Evolutionary conservation across 2,888 invertebrate genomes (phyloP).

Genomic region (Drosophila austrosaltans): DNA sequence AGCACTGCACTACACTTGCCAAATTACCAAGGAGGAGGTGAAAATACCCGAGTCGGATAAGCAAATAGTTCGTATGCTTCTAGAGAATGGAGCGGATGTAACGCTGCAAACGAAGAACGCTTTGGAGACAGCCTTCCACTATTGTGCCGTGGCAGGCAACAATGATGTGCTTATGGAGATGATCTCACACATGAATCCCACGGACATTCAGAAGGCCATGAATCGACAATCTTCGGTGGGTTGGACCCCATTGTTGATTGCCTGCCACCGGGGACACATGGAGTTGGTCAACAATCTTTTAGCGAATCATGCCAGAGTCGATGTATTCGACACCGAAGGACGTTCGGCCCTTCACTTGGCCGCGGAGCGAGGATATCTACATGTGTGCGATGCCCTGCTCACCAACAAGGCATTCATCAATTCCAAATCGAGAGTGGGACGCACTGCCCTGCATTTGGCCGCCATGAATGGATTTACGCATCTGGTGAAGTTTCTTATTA

Average conservation of each 20-base stretch:
- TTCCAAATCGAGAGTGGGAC: constrained; percentile 97
- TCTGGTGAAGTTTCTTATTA: constrained; percentile 94
- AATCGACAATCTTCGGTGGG: constrained; percentile 97
- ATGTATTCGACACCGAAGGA: constrained; percentile 98
- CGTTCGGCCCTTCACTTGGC: constrained; percentile 97
- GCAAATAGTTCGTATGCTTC: constrained; percentile 94
- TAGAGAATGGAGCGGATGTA: constrained; percentile 96
- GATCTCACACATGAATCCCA: constrained; percentile 94
- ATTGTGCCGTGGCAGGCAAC: constrained; percentile 97
- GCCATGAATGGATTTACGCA: constrained; percentile 98
- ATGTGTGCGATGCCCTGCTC: constrained; percentile 94
- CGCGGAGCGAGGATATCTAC: constrained; percentile 95
- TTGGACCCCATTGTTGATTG: constrained; percentile 98
- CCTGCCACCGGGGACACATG: constrained; percentile 97
- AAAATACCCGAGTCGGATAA: constrained; percentile 89
- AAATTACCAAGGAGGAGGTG: constrained; percentile 92
- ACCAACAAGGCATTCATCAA: constrained; percentile 99
- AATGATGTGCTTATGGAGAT: constrained; percentile 97
- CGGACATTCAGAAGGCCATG: constrained; percentile 95
- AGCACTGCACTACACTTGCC: constrained; percentile 96
- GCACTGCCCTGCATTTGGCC: constrained; percentile 98
- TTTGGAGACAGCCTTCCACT: constrained; percentile 97
- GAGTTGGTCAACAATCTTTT: constrained; percentile 95
- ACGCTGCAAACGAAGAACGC: constrained; percentile 92
- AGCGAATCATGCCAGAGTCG: constrained; percentile 97